A percentile compares a stretch with the other conserved stretches of the same genome.
These are phyloP conservation scores for Pseudoips prasinana DNA, from an alignment of 2,888 invertebrate species.

Conservation along the genomic window DNA sequence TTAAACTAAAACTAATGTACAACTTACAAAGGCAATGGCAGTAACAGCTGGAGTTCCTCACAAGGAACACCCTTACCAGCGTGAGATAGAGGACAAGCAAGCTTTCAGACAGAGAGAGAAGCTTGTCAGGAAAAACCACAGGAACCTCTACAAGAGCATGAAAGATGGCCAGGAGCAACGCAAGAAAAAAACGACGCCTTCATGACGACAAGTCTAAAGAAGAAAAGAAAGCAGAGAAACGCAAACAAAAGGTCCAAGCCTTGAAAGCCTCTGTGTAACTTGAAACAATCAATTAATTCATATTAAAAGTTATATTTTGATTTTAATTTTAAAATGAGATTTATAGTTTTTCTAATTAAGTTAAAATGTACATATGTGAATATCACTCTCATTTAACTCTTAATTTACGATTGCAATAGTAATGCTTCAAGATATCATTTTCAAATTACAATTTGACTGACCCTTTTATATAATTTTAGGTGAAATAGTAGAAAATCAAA, in stretches of 20 bases:
- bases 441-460: too few species aligned
- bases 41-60: conserved; percentile 87
- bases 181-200: conserved; percentile 87
- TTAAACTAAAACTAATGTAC: too few species aligned
- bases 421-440: too few species aligned
- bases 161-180: conserved; percentile 83
- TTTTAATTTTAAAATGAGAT: too few species aligned
- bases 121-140: conserved; percentile 97
- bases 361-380: too few species aligned
- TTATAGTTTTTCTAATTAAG: too few species aligned
- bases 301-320: too few species aligned
- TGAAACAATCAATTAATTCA: conserved; percentile 18
- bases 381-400: too few species aligned
- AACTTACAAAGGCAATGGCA: conserved; percentile 86
- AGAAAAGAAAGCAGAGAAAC: conserved; percentile 77
- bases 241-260: conserved; percentile 66
- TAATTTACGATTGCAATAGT: too few species aligned
- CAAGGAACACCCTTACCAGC: conserved; percentile 86
- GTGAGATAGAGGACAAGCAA: conserved; percentile 85
- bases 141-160: conserved; percentile 95
- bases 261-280: conserved; percentile 53
- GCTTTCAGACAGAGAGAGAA: conserved; percentile 92
- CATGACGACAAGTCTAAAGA: conserved; percentile 85
- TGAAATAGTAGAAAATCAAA: too few species aligned
- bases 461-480: too few species aligned